A percentile compares a stretch with the other conserved stretches of the same genome.
Evolutionary conservation across 2,888 invertebrate genomes (phyloP).

Genomic region (Aphidoletes aphidimyza): DNA sequence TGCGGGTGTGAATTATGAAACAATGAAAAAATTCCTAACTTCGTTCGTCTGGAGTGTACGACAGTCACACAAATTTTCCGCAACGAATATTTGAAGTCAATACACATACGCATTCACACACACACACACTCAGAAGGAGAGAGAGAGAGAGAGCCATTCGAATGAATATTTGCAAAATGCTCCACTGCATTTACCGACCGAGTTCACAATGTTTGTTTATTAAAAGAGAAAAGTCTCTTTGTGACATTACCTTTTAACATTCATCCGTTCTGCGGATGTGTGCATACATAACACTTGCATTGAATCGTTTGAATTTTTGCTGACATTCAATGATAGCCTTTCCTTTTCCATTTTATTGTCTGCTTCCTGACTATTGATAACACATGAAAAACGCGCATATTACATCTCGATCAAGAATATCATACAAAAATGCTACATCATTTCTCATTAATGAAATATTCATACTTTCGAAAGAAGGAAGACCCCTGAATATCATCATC

Average conservation of each 20-base stretch:
- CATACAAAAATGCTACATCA: neutral
- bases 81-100: too few relatives aligned
- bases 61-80: neutral
- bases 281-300: conserved; percentile 24
- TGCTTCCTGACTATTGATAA: conserved; percentile 17
- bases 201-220: neutral
- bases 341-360: neutral
- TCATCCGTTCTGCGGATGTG: neutral
- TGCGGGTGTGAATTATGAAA: neutral
- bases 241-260: conserved; percentile 26
- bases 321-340: conserved; percentile 3
- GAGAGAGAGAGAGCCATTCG: neutral
- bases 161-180: neutral
- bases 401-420: too few relatives aligned
- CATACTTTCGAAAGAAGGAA: neutral
- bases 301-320: conserved; percentile 34
- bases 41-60: neutral
- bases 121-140: neutral
- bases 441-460: neutral
- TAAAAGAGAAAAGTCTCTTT: conserved; percentile 20
- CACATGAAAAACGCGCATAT: too few relatives aligned
- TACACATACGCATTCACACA: neutral
- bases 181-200: neutral
- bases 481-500: too few relatives aligned
- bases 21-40: too few relatives aligned